These are phyloP conservation scores for Chloropsis hardwickii DNA, from an alignment of 2,113 vertebrate species.

Conservation along the genomic window DNA sequence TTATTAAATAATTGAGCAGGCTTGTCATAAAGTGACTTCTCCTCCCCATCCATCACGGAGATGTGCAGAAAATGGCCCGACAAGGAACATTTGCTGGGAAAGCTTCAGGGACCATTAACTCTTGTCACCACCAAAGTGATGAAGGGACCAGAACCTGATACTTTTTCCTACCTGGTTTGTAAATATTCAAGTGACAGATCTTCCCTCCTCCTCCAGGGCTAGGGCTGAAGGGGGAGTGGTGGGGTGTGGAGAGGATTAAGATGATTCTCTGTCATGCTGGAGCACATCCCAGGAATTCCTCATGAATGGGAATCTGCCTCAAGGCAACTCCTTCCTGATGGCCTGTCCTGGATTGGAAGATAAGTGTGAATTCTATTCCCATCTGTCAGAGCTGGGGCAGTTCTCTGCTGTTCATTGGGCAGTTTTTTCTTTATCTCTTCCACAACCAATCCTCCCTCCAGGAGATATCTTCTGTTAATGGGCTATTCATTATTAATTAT, in stretches of 20 bases:
- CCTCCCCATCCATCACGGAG: constrained; percentile 32
- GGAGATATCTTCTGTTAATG: no score
- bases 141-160: constrained; percentile 9
- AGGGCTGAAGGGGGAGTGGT: background rate
- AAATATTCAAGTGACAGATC: background rate
- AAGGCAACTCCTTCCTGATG: no score
- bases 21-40: constrained; percentile 60
- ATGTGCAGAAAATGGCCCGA: constrained; percentile 29
- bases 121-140: constrained; percentile 44
- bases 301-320: background rate
- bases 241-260: background rate
- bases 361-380: no score
- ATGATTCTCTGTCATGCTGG: background rate
- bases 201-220: background rate
- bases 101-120: constrained; percentile 54
- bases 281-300: background rate
- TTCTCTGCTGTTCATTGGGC: no score
- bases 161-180: background rate
- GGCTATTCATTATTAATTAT: no score
- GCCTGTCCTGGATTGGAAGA: no score
- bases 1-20: constrained; percentile 64
- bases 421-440: no score
- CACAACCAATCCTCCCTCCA: no score
- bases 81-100: constrained; percentile 55
- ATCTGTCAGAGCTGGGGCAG: no score